phyloP scores from a whole-genome alignment of 1,140 invertebrate species.

The Drosophila setifemur region DNA sequence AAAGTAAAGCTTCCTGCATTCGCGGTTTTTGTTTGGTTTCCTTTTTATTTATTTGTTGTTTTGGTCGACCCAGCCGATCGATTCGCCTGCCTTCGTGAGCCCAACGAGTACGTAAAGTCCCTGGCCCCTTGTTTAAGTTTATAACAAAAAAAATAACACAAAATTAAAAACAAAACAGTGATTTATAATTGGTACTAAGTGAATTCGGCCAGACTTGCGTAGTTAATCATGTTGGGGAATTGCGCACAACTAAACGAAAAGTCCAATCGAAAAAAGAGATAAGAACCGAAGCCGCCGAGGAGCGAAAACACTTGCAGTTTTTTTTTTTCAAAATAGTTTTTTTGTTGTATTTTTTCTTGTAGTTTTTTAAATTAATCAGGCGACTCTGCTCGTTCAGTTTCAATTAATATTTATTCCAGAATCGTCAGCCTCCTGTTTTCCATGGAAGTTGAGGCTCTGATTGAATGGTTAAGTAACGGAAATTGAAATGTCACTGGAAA shows the following conservation, averaged over 20 bases:
- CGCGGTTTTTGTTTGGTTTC: constrained; percentile 1
- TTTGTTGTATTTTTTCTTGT: neutral
- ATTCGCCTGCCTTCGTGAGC: too few relatives aligned
- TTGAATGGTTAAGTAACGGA: constrained; percentile 7
- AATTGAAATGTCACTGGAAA: constrained; percentile 16
- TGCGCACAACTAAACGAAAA: neutral
- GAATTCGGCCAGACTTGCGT: neutral
- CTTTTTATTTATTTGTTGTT: neutral
- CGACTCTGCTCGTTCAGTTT: constrained; percentile 11
- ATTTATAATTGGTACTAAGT: neutral
- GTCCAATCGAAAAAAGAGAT: constrained; percentile 6
- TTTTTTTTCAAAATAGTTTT: neutral
- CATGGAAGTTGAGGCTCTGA: constrained; percentile 4
- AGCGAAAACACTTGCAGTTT: constrained; percentile 9
- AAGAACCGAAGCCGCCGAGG: constrained; percentile 5
- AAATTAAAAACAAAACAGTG: neutral
- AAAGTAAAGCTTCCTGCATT: neutral
- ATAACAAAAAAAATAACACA: neutral
- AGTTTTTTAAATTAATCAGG: constrained; percentile 9
- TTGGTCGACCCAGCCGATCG: neutral
- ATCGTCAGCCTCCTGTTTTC: neutral
- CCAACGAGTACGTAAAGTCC: neutral
- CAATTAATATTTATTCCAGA: constrained; percentile 13
- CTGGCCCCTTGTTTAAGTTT: too few relatives aligned
- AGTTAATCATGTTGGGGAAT: constrained; percentile 5